Percentiles rank a stretch among this genome's conserved stretches.
These are phyloP conservation scores for Cichlasoma orientale DNA, from an alignment of 2,797 vertebrate genomes.

Conservation along the genomic window DNA sequence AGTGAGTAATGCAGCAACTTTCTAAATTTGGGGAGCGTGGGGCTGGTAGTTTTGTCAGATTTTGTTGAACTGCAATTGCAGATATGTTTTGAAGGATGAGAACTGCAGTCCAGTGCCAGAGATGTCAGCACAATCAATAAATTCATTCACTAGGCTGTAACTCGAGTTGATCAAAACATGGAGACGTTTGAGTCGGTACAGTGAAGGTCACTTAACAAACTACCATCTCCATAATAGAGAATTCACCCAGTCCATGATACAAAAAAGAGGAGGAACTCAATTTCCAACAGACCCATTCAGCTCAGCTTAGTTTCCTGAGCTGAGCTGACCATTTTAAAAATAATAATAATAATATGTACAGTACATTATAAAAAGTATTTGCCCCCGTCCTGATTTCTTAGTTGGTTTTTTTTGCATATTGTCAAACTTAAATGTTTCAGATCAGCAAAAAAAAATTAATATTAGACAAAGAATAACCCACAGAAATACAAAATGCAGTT, in stretches of 20 bases:
- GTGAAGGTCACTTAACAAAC: neutral
- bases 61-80: slow-evolving; percentile 20
- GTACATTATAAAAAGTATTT: too few species aligned
- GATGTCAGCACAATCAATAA: neutral
- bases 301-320: neutral
- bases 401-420: too few species aligned
- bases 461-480: too few species aligned
- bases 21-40: neutral
- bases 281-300: neutral
- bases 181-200: neutral
- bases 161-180: neutral
- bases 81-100: slow-evolving; percentile 11
- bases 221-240: neutral
- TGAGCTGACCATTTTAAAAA: neutral
- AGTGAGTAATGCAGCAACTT: slow-evolving; percentile 43
- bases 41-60: slow-evolving; percentile 47
- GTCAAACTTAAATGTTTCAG: too few species aligned
- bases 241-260: neutral
- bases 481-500: too few species aligned
- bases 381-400: too few species aligned
- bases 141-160: neutral
- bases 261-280: neutral
- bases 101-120: neutral
- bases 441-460: too few species aligned
- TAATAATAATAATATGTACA: too few species aligned